phyloP scores from a whole-genome alignment of 2,797 vertebrate species.

The Decapterus maruadsi region DNA sequence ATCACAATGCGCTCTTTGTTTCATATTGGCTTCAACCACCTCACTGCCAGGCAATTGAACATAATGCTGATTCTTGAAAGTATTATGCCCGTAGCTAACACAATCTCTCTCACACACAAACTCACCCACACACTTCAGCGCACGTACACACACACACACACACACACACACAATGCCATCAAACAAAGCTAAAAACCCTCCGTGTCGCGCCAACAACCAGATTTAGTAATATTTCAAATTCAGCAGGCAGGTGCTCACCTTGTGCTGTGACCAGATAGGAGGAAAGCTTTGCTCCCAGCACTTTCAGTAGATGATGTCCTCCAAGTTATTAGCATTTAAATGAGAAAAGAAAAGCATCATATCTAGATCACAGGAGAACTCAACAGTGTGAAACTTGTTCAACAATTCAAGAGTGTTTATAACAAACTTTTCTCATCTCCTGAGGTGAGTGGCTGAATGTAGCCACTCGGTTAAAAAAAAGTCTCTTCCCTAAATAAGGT shows the following conservation, averaged over 20 bases:
- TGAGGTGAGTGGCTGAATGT: conserved; percentile 36
- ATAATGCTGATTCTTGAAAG: conserved; percentile 47
- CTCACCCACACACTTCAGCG: conserved; percentile 14
- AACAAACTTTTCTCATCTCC: conserved; percentile 66
- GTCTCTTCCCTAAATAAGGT: conserved; percentile 24
- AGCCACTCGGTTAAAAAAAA: conserved; percentile 52
- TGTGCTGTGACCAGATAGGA: conserved; percentile 79
- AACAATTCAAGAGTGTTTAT: conserved; percentile 52
- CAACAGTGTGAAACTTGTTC: conserved; percentile 53
- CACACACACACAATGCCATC: conserved; percentile 21
- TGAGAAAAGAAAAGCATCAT: conserved; percentile 81
- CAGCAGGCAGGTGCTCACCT: conserved; percentile 74
- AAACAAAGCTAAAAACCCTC: conserved; percentile 40
- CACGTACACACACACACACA: neutral
- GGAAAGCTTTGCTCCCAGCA: conserved; percentile 72
- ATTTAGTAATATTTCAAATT: conserved; percentile 71
- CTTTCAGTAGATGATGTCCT: conserved; percentile 68
- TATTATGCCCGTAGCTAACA: conserved; percentile 28
- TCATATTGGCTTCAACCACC: conserved; percentile 7
- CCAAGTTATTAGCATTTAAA: conserved; percentile 88
- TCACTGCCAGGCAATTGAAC: conserved; percentile 33
- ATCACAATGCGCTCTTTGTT: conserved; percentile 56
- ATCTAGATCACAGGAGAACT: conserved; percentile 75
- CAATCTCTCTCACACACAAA: conserved; percentile 21
- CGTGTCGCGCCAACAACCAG: conserved; percentile 61